These are phyloP conservation scores for Saguinus midas DNA, from an alignment of 2,113 vertebrate species.

Conservation along the genomic window DNA sequence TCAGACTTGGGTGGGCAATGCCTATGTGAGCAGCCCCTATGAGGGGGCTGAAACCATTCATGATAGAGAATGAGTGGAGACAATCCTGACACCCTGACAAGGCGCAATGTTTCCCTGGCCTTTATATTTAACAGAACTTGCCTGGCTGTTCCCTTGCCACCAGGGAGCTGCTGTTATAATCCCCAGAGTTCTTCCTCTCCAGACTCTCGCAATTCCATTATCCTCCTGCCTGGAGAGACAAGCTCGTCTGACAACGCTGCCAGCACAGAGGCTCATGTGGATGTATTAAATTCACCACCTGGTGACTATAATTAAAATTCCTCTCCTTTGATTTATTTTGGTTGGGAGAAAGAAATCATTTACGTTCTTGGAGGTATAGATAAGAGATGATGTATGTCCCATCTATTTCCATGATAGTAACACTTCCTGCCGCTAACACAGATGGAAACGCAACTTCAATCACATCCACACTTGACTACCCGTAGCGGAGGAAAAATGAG, in stretches of 20 bases:
- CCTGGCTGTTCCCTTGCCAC: conserved; percentile 18
- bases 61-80: not conserved
- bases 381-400: conserved; percentile 63
- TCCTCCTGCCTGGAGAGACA: conserved; percentile 51
- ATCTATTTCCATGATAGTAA: conserved; percentile 62
- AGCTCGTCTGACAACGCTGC: not conserved
- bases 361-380: conserved; percentile 67
- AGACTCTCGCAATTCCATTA: conserved; percentile 28
- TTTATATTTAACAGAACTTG: conserved; percentile 26
- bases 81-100: not conserved
- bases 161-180: not conserved
- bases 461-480: conserved; percentile 44
- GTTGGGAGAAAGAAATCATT: conserved; percentile 62
- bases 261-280: not conserved
- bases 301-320: conserved; percentile 68
- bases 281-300: conserved; percentile 57
- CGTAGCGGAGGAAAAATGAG: conserved; percentile 11
- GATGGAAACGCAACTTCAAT: conserved; percentile 63
- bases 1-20: not conserved
- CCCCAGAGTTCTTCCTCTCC: not conserved
- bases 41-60: not conserved
- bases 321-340: conserved; percentile 73
- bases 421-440: conserved; percentile 54
- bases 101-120: not conserved
- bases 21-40: not conserved